Percentiles rank a stretch among this genome's conserved stretches.
Conservation (phyloP, 2,113 vertebrate species). For the Myrmecobius fasciatus region DNA sequence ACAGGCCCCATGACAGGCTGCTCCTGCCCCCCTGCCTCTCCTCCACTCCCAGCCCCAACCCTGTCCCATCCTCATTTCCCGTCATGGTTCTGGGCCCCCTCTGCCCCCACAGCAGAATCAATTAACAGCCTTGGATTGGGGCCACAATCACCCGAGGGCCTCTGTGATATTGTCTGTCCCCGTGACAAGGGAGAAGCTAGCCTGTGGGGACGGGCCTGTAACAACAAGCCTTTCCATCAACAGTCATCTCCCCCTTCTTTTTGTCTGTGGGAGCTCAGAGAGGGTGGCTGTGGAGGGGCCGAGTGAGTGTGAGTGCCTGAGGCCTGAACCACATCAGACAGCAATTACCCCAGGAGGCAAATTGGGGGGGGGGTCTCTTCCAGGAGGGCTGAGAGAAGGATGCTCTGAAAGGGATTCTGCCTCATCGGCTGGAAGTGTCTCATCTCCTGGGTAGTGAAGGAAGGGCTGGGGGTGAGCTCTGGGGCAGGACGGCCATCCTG, state of each 20-base stretch:
- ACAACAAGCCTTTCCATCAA: background rate
- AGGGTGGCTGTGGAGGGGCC: background rate
- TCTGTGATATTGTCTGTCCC: background rate
- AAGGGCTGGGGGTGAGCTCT: background rate
- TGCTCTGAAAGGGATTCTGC: background rate
- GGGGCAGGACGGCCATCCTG: background rate
- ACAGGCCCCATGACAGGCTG: background rate
- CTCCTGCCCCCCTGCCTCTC: background rate
- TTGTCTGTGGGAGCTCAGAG: background rate
- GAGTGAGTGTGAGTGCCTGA: background rate
- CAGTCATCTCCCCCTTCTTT: background rate
- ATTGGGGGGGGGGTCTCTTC: background rate
- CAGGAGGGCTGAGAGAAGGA: background rate
- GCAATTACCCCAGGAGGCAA: background rate
- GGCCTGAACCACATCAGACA: background rate
- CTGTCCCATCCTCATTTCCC: background rate
- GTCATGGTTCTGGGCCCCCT: background rate
- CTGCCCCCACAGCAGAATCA: background rate
- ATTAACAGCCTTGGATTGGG: background rate
- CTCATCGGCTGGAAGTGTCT: background rate
- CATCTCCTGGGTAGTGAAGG: background rate
- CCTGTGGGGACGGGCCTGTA: background rate
- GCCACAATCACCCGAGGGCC: background rate
- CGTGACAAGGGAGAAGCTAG: background rate
- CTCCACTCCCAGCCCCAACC: too few relatives aligned